Evolutionary conservation across 2,888 invertebrate species (phyloP).

Genomic region (Drosophila bunnanda): DNA sequence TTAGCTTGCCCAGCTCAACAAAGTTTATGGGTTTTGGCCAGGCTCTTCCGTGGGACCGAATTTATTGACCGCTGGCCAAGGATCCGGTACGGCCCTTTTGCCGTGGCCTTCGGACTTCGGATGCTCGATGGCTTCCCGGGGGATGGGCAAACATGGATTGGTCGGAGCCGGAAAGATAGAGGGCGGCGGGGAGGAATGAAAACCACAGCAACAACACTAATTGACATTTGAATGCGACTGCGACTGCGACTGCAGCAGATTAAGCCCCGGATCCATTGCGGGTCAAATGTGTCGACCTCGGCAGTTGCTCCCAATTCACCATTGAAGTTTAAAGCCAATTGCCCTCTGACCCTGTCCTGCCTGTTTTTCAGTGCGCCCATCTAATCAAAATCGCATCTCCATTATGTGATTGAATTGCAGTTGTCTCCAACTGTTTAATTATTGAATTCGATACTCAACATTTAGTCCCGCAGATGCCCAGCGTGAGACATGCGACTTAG

Average conservation of each 20-base stretch:
- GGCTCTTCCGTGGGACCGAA: conserved; percentile 14
- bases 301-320: conserved; percentile 38
- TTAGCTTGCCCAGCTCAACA: background rate
- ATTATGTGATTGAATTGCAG: conserved; percentile 32
- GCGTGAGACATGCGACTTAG: background rate
- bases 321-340: conserved; percentile 43
- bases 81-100: background rate
- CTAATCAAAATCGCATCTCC: conserved; percentile 41
- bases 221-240: conserved; percentile 55
- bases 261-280: conserved; percentile 46
- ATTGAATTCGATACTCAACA: conserved; percentile 35
- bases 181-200: conserved; percentile 48
- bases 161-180: conserved; percentile 58
- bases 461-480: conserved; percentile 8
- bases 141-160: conserved; percentile 12
- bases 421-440: conserved; percentile 26
- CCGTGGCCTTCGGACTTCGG: conserved; percentile 39
- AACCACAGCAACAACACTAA: conserved; percentile 70
- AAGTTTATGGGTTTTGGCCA: conserved; percentile 3
- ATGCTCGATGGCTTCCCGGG: conserved; percentile 25
- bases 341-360: conserved; percentile 31
- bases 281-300: conserved; percentile 59
- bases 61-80: conserved; percentile 34
- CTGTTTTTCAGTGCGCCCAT: conserved; percentile 7
- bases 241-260: conserved; percentile 44